These are phyloP conservation scores for Nerophis lumbriciformis DNA, from an alignment of 2,113 vertebrate species.

Conservation along the genomic window DNA sequence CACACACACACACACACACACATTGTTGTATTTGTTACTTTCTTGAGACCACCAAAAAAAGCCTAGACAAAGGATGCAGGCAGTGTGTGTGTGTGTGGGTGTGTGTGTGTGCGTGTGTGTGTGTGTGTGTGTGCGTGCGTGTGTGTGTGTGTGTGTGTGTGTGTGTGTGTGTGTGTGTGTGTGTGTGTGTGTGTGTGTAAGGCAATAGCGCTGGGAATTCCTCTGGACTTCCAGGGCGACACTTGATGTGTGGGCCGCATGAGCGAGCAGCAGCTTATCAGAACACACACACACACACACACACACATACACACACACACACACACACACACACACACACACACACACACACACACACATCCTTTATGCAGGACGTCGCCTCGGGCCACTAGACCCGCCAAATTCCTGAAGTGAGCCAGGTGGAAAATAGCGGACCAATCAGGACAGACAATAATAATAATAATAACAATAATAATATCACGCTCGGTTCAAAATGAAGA, in stretches of 20 bases:
- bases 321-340: slow-evolving; percentile 72
- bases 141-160: too few relatives aligned
- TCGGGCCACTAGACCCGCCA: slow-evolving; percentile 59
- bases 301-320: slow-evolving; percentile 79
- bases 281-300: slow-evolving; percentile 77
- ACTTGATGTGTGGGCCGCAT: slow-evolving; percentile 85
- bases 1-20: background rate
- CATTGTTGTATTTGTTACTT: too few relatives aligned
- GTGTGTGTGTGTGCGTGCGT: too few relatives aligned
- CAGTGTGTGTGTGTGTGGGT: too few relatives aligned
- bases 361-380: slow-evolving; percentile 71
- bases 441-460: too few relatives aligned
- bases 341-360: slow-evolving; percentile 77
- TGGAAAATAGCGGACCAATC: slow-evolving; percentile 14
- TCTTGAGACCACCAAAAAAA: too few relatives aligned
- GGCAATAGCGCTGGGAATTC: slow-evolving; percentile 83
- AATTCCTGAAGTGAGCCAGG: slow-evolving; percentile 49
- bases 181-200: slow-evolving; percentile 67
- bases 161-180: too few relatives aligned
- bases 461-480: too few relatives aligned
- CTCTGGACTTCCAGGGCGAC: slow-evolving; percentile 81
- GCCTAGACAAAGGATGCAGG: too few relatives aligned
- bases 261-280: slow-evolving; percentile 81
- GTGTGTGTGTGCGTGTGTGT: too few relatives aligned
- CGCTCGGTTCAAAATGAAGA: background rate